A percentile compares a stretch with the other conserved stretches of the same genome.
Evolutionary conservation across 2,888 invertebrate genomes (phyloP).

Genomic region (Eupithecia insigniata): DNA sequence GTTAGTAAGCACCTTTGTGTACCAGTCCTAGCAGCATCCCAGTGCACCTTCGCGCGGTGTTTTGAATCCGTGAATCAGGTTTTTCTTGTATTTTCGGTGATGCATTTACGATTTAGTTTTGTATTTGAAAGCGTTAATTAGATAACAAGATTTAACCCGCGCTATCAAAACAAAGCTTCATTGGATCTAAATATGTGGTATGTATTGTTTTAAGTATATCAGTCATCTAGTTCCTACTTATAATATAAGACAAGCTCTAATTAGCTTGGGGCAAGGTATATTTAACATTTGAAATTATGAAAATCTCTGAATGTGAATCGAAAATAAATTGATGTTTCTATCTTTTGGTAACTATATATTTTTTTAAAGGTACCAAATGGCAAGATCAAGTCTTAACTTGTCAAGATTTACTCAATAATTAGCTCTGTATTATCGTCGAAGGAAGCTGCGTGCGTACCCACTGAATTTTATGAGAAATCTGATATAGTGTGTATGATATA

Average conservation of each 20-base stretch:
- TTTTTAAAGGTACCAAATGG: too few relatives aligned
- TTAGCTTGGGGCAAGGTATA: too few relatives aligned
- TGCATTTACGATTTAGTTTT: conserved; percentile 18
- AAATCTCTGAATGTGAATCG: neutral
- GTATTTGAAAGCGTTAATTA: conserved; percentile 4
- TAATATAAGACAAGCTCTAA: too few relatives aligned
- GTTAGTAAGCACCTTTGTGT: neutral
- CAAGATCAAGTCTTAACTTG: too few relatives aligned
- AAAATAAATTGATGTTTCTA: neutral
- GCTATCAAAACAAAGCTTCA: neutral
- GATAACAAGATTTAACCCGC: neutral
- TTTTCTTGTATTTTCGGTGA: conserved; percentile 33
- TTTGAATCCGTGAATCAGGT: conserved; percentile 29
- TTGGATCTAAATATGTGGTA: too few relatives aligned
- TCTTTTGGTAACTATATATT: neutral
- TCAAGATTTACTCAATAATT: neutral
- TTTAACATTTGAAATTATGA: neutral
- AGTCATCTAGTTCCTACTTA: too few relatives aligned
- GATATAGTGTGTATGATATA: neutral
- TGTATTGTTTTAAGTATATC: too few relatives aligned
- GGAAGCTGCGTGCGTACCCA: neutral
- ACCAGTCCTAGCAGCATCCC: conserved; percentile 6
- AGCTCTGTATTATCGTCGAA: neutral
- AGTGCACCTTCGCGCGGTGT: conserved; percentile 10
- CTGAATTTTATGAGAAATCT: neutral